Conservation (phyloP, 2,888 invertebrate genomes). For the Exephanes ischioxanthus region DNA sequence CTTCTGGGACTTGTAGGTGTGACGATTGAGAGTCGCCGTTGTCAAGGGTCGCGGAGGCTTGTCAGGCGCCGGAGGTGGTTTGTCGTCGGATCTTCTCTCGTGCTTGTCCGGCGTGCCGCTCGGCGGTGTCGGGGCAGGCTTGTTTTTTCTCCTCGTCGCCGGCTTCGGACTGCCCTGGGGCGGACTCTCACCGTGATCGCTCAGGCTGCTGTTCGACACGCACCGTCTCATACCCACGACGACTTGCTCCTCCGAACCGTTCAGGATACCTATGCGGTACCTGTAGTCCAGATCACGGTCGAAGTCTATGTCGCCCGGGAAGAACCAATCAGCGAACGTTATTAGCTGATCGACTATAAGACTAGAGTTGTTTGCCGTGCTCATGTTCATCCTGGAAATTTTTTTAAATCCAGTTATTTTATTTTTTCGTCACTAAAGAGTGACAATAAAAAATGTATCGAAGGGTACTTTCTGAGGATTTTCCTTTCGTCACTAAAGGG, state of each 20-base stretch:
- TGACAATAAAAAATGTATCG: too few relatives aligned
- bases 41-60: slow-evolving; percentile 88
- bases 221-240: slow-evolving; percentile 85
- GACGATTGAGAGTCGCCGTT: slow-evolving; percentile 88
- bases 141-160: slow-evolving; percentile 90
- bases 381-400: slow-evolving; percentile 89
- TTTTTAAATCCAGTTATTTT: background rate
- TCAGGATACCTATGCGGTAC: slow-evolving; percentile 76
- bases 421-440: too few relatives aligned
- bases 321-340: slow-evolving; percentile 93
- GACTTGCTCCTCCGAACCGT: slow-evolving; percentile 78
- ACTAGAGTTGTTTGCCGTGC: slow-evolving; percentile 93
- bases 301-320: slow-evolving; percentile 91
- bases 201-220: slow-evolving; percentile 89
- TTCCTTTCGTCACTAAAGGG: background rate
- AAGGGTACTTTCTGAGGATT: too few relatives aligned
- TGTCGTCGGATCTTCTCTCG: slow-evolving; percentile 79
- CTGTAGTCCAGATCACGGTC: slow-evolving; percentile 85
- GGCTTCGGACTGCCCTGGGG: slow-evolving; percentile 91
- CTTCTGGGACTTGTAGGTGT: slow-evolving; percentile 86
- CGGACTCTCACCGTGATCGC: slow-evolving; percentile 89
- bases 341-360: slow-evolving; percentile 94
- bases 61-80: slow-evolving; percentile 86
- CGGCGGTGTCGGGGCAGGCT: slow-evolving; percentile 91
- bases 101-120: slow-evolving; percentile 84